Base-by-base conservation (phyloP, 2,888 invertebrate genomes). In the Pasiphila rectangulata region DNA sequence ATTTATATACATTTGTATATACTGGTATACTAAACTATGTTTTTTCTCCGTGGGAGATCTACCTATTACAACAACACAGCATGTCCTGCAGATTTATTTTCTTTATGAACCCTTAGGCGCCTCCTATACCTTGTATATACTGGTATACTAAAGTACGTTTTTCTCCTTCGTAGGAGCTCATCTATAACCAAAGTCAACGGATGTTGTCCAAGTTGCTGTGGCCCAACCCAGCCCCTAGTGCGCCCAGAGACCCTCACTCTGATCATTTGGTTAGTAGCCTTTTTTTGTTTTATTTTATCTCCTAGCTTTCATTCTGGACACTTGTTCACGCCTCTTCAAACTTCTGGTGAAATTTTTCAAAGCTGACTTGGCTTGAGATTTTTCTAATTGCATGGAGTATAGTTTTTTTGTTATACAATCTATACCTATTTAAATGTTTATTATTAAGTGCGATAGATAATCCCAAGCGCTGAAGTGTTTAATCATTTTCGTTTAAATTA, bases 191-290 rank as follows among this genome's bases (percentile, higher is more conserved):
- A 88, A 88, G 88, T 59, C 88, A 88, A 83, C 86, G 88, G 88
- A 87, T 87, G 88, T 86, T 88, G 77, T 88, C 88, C 75, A 88
- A 88, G 85, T 83, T 88, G 88, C 88, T 88, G 88, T 88, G 88
- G 88, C 88, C 88, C 79, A 84, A 82, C 73, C 82, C 88, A 55
- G 82, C 81, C 63, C 88, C 88, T 87, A 84, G 86, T 80, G 84
- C 86, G 71, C 87, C 87, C 64, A 77, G 88, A 79, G 88, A 88
- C 63, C 87, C 88, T 77, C 86, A 88, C 83, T 88, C 88, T 77
- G 88, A 88, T 69, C 88, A 88, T 86, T 88, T 88, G 88, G 88
- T 88, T 88, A 88, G 88, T 88, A 88, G 79, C 83, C 79, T 63
- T 85, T 63, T 85, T 84, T 87, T 81, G 72, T 82, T 79, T 79